Evolutionary conservation across 2,797 vertebrate species (phyloP), one percentile per base, ranked within the genome.

Genomic region (Huso huso): DNA sequence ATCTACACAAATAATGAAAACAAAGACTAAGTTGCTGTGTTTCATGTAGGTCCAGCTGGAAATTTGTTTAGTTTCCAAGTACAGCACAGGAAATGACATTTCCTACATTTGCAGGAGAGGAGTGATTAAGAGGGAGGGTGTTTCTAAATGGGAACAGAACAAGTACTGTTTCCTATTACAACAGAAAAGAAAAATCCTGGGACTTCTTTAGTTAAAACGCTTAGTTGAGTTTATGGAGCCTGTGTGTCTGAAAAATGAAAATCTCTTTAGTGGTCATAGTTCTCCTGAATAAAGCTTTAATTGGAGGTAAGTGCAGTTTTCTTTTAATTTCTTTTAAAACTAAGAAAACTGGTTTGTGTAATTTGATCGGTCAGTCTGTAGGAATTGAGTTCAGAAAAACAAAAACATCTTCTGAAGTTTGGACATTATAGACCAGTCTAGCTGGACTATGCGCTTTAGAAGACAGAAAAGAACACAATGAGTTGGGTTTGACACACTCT

Each of bases 121-220:
- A 58, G 64, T 49, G 69, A 63, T 50, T 79, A 82, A 73, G 62
- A 0, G 66, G 62, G 84, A 84, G 87, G 87, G 85, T 86, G 88
- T 89, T 89, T 85, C 88, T 90, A 89, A 89, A 82, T 84, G 77
- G 84, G 86, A 92, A 92, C 89, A 92, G 88, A 90, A 84, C 83
- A 78, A 73, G 82, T 82, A 87, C 84, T 92, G 90, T 91, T 90
- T 89, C 83, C 81, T 82, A 88, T 88, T 90, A 89, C 87, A 87
- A 79, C 80, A 80, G 73, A 81, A 83, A 82, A 82, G 75, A 81
- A 86, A 82, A 77, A 76, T 80, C 67, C 72, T 66, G 70, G 70
- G 67, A 70, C 64, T 75, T 65, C 76, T 77, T 81, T 75, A 80
- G 77, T 66, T 75, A 81, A 82, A 78, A 76, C 78, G 76, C 79